Evolutionary conservation across 2,113 vertebrate species (phyloP), one percentile per base, ranked within the genome.

Genomic region (Macquaria ambigua): DNA sequence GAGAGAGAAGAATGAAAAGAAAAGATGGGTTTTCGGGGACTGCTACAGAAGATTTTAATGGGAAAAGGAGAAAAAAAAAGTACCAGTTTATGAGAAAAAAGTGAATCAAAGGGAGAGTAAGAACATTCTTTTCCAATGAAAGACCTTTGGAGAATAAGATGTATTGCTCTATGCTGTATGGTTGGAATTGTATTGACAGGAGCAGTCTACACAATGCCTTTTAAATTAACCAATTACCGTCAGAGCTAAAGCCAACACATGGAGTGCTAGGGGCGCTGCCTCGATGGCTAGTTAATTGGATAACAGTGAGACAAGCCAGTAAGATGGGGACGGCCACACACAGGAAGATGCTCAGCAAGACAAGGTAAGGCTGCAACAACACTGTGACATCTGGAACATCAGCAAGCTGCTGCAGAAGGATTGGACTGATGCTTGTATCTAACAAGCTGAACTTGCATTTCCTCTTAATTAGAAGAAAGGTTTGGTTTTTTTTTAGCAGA

Each of bases 381-480:
- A 11, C 41, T 8, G 39, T 61, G 68, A 85, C 85, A 85, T 63
- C 83, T 79, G 66, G 46, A 86, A 58, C 74, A 81, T 50, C 77
- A 70, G 48, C 55, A 11, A 46, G 25, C 73, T 34, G 20, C 31
- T 23, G 50, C 6, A 59, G 59, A 59, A 25, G 9, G 41, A 21
- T 3, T 5, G 23, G 23, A 84, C 31, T 20, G 12, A 18, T 53
- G 74, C 21, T 21, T 25, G 37, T 56, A 18, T 76, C 18, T 34
- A 71, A 90, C 75, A 62, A 82, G 86, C 82, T 91, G 79, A 91
- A 75, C 46, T 50, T 46, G 74, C 84, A 68, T 59, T 83, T 90
- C 75, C 72, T 76, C 25, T 61, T 90, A 85, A 89, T 88, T 81
- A 71, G 79, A 66, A 28, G 8, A 72, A 86, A 64, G 58, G 31